Evolutionary conservation across 2,797 vertebrate species (phyloP), one percentile per base, ranked within the genome.

Genomic region (Lemur catta): DNA sequence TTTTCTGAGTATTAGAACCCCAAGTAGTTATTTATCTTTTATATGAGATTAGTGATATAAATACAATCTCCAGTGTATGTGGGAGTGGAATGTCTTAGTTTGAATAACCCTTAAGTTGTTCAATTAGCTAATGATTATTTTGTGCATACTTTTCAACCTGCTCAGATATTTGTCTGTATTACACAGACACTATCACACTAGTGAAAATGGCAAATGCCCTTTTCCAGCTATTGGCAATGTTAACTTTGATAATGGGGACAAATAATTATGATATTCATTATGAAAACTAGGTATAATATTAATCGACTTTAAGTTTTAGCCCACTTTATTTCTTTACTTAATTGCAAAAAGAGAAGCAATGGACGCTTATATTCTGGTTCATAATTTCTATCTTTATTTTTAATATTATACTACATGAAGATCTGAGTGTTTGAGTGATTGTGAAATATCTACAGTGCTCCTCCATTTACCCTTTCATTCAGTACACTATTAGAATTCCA

Each of bases 231-330:
- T 63, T 88, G 52, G 28, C 26, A 80, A 2, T 22, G 15, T 75
- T 84, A 80, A 33, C 7, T 12, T 79, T 67, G 85, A 63, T 82
- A 87, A 79, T 43, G 48, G 17, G 92, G 33, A 69, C n/a, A 92
- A 74, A 43, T 78, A 84, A 79, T 80, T 71, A 24, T 48, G 72
- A 35, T 26, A 46, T 85, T 96, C 41, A 43, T 85, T 84, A 10
- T 38, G 81, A 71, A 93, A 84, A 84, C 71, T 33, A 80, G 65
- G 12, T 20, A 46, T 81, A 48, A 76, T 86, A 90, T 38, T 87
- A 96, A 76, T 46, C 26, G 50, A 89, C 38, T 79, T 4, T 82
- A 35, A 72, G 41, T 96, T 91, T 82, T 82, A 86, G 43, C 30
- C 67, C 14, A 72, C 63, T 94, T 94, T 57, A 20, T 86, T 93